Conservation (phyloP, 2,797 vertebrate genomes). For the Sternarchorhynchus goeldii region DNA sequence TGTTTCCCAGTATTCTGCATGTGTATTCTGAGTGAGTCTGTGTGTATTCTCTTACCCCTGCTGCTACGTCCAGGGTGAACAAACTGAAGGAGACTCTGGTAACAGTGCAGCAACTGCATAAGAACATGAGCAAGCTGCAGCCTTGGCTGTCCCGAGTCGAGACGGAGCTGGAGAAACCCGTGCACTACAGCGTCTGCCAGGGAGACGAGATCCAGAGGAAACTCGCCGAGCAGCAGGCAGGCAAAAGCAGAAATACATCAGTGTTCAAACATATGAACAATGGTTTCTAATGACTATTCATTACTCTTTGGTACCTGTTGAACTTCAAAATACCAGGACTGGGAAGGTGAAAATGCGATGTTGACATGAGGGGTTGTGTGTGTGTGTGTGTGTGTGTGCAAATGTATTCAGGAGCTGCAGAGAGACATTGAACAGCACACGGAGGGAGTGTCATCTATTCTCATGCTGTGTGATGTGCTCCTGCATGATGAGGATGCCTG, state of each 20-base stretch:
- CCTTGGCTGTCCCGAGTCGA: constrained; percentile 90
- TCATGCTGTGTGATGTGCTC: constrained; percentile 87
- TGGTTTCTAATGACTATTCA: neutral
- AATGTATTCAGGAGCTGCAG: constrained; percentile 85
- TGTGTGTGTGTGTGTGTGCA: constrained; percentile 42
- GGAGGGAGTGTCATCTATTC: constrained; percentile 84
- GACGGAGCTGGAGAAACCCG: constrained; percentile 86
- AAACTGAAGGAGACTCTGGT: constrained; percentile 92
- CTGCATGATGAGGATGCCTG: constrained; percentile 86
- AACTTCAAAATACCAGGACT: neutral
- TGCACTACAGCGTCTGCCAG: constrained; percentile 88
- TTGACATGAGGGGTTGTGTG: constrained; percentile 6
- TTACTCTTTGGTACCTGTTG: neutral
- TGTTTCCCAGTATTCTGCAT: neutral
- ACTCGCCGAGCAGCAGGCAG: constrained; percentile 93
- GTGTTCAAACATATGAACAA: neutral
- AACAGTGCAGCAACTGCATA: constrained; percentile 89
- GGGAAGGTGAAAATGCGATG: neutral
- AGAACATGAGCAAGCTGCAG: constrained; percentile 92
- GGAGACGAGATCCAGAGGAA: constrained; percentile 93
- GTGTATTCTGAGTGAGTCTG: neutral
- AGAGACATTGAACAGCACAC: constrained; percentile 92
- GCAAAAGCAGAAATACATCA: neutral
- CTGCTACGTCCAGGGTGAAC: constrained; percentile 80
- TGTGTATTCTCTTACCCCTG: neutral